A percentile compares a stretch with the other conserved stretches of the same genome.
phyloP scores from a whole-genome alignment of 2,113 vertebrate genomes.

The Lampris incognitus region DNA sequence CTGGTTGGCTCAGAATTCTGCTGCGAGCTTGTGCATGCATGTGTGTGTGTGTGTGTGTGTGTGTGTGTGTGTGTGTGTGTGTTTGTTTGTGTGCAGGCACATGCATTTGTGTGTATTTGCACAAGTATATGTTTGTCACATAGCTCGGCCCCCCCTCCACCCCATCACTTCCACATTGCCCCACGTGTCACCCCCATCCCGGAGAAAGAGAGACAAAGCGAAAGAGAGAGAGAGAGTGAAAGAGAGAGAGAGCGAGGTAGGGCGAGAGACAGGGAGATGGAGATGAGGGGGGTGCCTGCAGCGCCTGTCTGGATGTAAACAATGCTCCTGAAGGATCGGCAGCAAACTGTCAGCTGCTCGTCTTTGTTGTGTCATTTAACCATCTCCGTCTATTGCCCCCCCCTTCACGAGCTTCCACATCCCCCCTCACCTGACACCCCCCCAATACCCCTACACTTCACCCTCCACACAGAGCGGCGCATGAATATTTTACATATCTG shows the following conservation, averaged over 20 bases:
- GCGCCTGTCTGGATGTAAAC: slow-evolving; percentile 92
- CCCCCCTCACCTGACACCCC: slow-evolving; percentile 82
- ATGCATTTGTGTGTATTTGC: slow-evolving; percentile 12
- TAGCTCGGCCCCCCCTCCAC: neutral
- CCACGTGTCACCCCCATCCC: slow-evolving; percentile 79
- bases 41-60: slow-evolving; percentile 16
- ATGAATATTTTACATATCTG: slow-evolving; percentile 99
- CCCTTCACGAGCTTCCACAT: slow-evolving; percentile 79
- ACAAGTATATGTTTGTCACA: neutral
- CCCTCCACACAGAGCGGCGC: slow-evolving; percentile 83
- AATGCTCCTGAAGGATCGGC: slow-evolving; percentile 93
- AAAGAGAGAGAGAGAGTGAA: slow-evolving; percentile 61
- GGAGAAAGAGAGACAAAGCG: slow-evolving; percentile 78
- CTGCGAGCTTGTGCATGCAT: slow-evolving; percentile 25
- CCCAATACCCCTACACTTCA: slow-evolving; percentile 79
- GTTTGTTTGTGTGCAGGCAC: slow-evolving; percentile 50
- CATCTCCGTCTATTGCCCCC: slow-evolving; percentile 82
- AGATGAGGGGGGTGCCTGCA: slow-evolving; percentile 85
- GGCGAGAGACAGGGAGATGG: slow-evolving; percentile 75
- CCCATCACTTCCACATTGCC: slow-evolving; percentile 53
- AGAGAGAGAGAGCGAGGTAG: slow-evolving; percentile 75
- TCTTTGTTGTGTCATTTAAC: slow-evolving; percentile 99
- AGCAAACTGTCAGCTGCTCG: slow-evolving; percentile 95
- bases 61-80: slow-evolving; percentile 42
- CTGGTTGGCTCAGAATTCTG: slow-evolving; percentile 28